Base-by-base conservation (phyloP, 2,113 vertebrate genomes). In the Lagopus leucura region DNA sequence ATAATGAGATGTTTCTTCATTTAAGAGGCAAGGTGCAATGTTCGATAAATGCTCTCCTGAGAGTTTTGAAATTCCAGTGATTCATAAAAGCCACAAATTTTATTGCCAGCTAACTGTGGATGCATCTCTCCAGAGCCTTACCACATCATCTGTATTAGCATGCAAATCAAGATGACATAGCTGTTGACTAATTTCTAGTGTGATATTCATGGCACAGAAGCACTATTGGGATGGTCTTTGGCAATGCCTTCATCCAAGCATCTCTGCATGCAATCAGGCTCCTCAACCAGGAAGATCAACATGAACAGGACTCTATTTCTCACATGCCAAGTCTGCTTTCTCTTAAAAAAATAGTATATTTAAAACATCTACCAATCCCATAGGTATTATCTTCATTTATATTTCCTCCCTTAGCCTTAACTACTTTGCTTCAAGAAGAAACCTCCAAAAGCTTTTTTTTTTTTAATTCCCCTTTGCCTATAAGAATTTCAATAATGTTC, bases 21-120 rank as follows among this genome's bases (percentile, higher is more conserved):
- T 88, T 86, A 78, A 93, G 32, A 94, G 36, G 32, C 48, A 94
- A 82, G 78, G 66, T 93, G 40, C 27, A 58, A 84, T 78, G 70
- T 70, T 92, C 94, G 77, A 90, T 86, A 95, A 96, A 89, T 38
- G 94, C 15, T 82, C 82, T 48, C 25, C 14, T 16, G 89, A 95
- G 79, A 82, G 54, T 78, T 88, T 21, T 67, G 36, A 78, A 32
- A 81, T 83, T 90, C 83, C 34, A 60, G 24, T 64, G 34, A 64
- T 86, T 81, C 57, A 54, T 70, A 69, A 72, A 70, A 71, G 11
- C 18, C 18, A 40, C 57, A 84, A 25, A 66, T 8, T 24, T 32
- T 57, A 60, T 72, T 89, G 64, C 36, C 48, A 48, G 52, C 28
- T 76, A 76, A 72, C 17, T 67, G 34, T 64, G 47, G 27, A 67